Evolutionary conservation across 2,113 vertebrate species (phyloP), one percentile per base, ranked within the genome.

Genomic region (Epinephelus moara): DNA sequence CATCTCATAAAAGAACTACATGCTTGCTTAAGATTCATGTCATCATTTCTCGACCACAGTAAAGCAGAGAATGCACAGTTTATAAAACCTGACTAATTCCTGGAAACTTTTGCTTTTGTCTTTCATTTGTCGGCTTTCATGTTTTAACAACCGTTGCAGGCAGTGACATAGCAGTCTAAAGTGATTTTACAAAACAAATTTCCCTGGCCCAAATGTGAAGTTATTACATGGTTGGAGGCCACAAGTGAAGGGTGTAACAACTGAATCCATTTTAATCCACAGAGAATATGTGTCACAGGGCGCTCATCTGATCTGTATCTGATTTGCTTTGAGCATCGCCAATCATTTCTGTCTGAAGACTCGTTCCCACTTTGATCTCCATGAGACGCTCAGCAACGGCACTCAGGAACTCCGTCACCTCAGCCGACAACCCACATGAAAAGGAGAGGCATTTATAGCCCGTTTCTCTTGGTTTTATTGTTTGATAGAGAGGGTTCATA

Each of bases 301-400:
- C 14, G 4, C 53, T 71, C 62, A 70, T 70, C 63, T 81, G 53
- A 84, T 37, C 57, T 61, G 23, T 64, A 70, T 80, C 69, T 50
- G 55, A 73, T 69, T 60, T 50, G 50, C 67, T 82, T 45, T 71
- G 19, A 84, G 69, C 53, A 67, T 70, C 76, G 77, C 62, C 3
- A 25, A 23, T 69, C 75, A 33, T 67, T 50, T 60, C 50, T 52
- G 23, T 78, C 33, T 23, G n/a, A 7, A n/a, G n/a, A 55, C 47
- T 66, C 1, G 0, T 45, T 45, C 53, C 15, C 42, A 40, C 70
- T 86, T 78, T 81, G 67, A 63, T 74, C 42, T 49, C 6, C 10
- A 42, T 62, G 7, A 75, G 23, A 70, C 19, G 17, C 27, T 72
- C 49, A 37, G 40, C 37, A 67, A 37, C 47, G 25, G 70, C 18